Percentiles rank a stretch among this genome's conserved stretches.
Conservation (phyloP, 1,140 invertebrate genomes). For the Papilio polytes region DNA sequence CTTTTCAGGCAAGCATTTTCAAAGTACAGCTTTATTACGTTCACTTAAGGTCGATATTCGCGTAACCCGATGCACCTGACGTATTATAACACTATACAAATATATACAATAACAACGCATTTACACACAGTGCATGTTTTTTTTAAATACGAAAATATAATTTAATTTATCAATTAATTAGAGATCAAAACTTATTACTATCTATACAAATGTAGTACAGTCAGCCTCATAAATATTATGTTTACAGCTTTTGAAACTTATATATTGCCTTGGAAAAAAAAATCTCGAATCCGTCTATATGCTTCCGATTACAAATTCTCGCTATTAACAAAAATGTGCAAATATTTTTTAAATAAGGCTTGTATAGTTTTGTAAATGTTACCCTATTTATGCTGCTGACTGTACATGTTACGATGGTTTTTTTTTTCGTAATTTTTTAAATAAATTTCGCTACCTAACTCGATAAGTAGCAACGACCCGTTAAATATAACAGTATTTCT, state of each 20-base stretch:
- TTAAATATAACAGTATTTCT: constrained; percentile 50
- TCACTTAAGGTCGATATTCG: neutral
- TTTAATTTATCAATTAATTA: constrained; percentile 70
- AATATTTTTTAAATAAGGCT: too few species aligned
- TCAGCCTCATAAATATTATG: too few species aligned
- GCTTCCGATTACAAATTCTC: too few species aligned
- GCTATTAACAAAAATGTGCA: too few species aligned
- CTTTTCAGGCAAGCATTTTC: neutral
- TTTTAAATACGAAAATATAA: constrained; percentile 77
- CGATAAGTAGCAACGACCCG: constrained; percentile 59
- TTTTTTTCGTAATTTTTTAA: constrained; percentile 38
- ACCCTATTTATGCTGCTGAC: too few species aligned
- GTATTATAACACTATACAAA: constrained; percentile 71
- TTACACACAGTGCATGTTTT: constrained; percentile 41
- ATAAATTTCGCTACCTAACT: constrained; percentile 48
- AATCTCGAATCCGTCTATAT: too few species aligned
- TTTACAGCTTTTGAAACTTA: too few species aligned
- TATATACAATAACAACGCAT: constrained; percentile 64
- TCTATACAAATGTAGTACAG: constrained; percentile 36
- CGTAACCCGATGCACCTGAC: constrained; percentile 19
- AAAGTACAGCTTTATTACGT: neutral
- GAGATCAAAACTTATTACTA: constrained; percentile 67
- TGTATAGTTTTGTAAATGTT: too few species aligned
- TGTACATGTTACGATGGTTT: neutral
- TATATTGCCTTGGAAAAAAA: neutral